Conservation (phyloP, 2,113 vertebrate genomes). For the Numenius arquata region DNA sequence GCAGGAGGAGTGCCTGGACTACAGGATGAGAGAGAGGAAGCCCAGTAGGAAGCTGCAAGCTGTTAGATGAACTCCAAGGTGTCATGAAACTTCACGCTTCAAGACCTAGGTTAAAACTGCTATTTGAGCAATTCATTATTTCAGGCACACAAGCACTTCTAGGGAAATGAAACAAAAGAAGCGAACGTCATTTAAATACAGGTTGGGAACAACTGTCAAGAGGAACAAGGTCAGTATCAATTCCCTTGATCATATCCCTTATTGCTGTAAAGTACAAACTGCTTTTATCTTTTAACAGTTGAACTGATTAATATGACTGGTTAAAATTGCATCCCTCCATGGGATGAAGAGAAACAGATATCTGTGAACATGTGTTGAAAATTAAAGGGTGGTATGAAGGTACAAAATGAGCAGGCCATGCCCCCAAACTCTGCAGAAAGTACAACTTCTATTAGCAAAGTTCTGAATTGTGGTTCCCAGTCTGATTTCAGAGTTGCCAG, state of each 20-base stretch:
- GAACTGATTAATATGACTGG: slow-evolving; percentile 21
- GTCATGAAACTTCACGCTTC: slow-evolving; percentile 25
- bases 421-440: neutral
- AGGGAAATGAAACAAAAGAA: slow-evolving; percentile 47
- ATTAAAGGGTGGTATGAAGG: neutral
- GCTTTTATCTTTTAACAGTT: slow-evolving; percentile 43
- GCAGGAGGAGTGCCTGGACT: neutral
- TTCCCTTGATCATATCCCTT: neutral
- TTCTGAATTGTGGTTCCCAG: neutral
- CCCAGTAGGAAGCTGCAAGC: slow-evolving; percentile 50
- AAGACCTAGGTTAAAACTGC: slow-evolving; percentile 45
- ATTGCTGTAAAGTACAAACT: neutral
- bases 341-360: neutral
- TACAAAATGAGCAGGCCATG: neutral
- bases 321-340: neutral
- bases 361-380: neutral
- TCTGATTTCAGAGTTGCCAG: neutral
- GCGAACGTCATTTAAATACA: slow-evolving; percentile 43
- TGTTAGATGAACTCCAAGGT: slow-evolving; percentile 19
- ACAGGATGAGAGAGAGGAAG: neutral
- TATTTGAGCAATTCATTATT: slow-evolving; percentile 57
- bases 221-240: slow-evolving; percentile 51
- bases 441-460: neutral
- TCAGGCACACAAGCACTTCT: slow-evolving; percentile 22
- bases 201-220: slow-evolving; percentile 41